Conservation (phyloP, 2,888 invertebrate species). For the Orgyia antiqua region DNA sequence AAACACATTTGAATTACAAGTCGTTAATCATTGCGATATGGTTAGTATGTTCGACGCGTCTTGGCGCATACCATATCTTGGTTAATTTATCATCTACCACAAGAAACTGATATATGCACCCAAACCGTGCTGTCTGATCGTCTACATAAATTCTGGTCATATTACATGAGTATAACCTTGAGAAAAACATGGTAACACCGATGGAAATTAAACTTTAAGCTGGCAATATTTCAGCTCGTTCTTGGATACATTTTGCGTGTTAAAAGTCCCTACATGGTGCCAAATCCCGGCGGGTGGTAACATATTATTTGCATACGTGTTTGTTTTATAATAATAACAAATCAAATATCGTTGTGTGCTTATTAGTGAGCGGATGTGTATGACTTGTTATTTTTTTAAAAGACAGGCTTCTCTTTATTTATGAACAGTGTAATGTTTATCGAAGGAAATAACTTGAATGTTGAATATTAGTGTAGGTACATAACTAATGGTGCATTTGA, state of each 20-base stretch:
- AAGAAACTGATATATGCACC: conserved; percentile 60
- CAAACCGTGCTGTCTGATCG: conserved; percentile 32
- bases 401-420: conserved; percentile 15
- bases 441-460: conserved; percentile 1
- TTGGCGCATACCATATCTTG: conserved; percentile 46
- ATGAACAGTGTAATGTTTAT: conserved; percentile 17
- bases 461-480: background rate
- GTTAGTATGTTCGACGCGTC: conserved; percentile 31
- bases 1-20: conserved; percentile 22
- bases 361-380: conserved; percentile 28
- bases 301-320: conserved; percentile 64
- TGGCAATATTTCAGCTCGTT: too few relatives aligned
- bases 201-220: conserved; percentile 27
- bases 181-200: conserved; percentile 15
- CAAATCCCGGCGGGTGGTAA: conserved; percentile 57
- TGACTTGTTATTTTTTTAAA: conserved; percentile 19
- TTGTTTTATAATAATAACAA: conserved; percentile 58
- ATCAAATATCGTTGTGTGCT: conserved; percentile 43
- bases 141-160: conserved; percentile 41
- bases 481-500: background rate
- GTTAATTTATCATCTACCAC: conserved; percentile 58
- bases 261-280: conserved; percentile 49
- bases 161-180: conserved; percentile 45
- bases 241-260: too few relatives aligned
- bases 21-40: conserved; percentile 30